Percentiles rank a stretch among this genome's conserved stretches.
Conservation (phyloP, 2,797 vertebrate species). For the Champsocephalus gunnari region DNA sequence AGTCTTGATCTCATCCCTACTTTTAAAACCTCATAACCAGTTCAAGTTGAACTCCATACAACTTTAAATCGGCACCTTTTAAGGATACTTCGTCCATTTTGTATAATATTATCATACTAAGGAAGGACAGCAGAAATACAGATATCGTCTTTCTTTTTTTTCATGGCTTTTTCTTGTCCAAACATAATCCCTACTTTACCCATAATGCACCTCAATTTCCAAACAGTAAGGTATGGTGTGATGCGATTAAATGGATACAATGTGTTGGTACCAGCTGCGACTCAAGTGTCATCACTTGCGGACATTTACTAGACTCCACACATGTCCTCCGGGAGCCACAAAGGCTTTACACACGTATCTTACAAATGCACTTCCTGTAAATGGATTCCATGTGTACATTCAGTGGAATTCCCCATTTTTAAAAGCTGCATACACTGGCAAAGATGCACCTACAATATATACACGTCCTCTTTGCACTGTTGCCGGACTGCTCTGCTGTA, state of each 20-base stretch:
- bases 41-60: no score
- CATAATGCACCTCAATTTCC: neutral
- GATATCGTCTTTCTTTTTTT: no score
- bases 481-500: neutral
- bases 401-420: neutral
- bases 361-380: neutral
- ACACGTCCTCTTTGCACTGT: neutral
- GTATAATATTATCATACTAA: no score
- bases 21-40: neutral
- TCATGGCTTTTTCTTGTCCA: neutral
- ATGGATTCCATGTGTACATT: neutral
- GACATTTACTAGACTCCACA: no score
- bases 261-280: no score
- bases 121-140: no score
- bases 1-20: neutral
- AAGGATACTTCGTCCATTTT: no score
- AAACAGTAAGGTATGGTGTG: no score
- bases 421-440: neutral
- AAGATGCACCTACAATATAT: neutral
- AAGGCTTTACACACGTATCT: neutral
- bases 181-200: neutral
- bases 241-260: no score
- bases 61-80: no score
- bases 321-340: neutral
- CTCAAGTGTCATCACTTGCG: no score